phyloP scores from a whole-genome alignment of 1,140 invertebrate species.

The Apis laboriosa region DNA sequence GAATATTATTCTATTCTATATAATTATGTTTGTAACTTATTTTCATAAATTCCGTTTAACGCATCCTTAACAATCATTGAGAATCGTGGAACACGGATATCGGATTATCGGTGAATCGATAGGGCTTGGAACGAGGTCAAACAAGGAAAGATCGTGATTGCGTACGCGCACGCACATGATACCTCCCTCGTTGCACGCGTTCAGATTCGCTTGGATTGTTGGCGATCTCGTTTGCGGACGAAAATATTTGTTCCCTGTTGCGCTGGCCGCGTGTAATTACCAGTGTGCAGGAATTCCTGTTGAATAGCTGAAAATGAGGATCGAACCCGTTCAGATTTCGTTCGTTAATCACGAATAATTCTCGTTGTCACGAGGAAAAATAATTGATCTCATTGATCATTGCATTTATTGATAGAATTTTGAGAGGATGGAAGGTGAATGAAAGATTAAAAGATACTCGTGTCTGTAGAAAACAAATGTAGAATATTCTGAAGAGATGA shows the following conservation, averaged over 20 bases:
- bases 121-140: conserved; percentile 7
- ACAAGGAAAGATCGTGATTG: conserved; percentile 29
- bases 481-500: too few species aligned
- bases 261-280: conserved; percentile 17
- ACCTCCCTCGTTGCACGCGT: neutral
- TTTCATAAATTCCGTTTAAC: neutral
- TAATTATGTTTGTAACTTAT: neutral
- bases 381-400: neutral
- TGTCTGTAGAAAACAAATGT: too few species aligned
- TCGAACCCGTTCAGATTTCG: neutral
- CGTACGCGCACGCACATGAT: neutral
- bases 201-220: conserved; percentile 7
- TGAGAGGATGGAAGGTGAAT: too few species aligned
- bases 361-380: neutral
- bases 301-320: conserved; percentile 21
- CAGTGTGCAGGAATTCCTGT: neutral
- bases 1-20: neutral
- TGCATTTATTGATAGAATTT: neutral
- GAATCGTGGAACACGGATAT: conserved; percentile 14
- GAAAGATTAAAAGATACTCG: neutral
- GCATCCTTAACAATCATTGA: neutral
- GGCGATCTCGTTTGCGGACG: conserved; percentile 11
- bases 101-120: conserved; percentile 26
- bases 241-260: conserved; percentile 31
- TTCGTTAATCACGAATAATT: neutral